Base-by-base conservation (phyloP, 2,797 vertebrate genomes). In the Periparus ater region DNA sequence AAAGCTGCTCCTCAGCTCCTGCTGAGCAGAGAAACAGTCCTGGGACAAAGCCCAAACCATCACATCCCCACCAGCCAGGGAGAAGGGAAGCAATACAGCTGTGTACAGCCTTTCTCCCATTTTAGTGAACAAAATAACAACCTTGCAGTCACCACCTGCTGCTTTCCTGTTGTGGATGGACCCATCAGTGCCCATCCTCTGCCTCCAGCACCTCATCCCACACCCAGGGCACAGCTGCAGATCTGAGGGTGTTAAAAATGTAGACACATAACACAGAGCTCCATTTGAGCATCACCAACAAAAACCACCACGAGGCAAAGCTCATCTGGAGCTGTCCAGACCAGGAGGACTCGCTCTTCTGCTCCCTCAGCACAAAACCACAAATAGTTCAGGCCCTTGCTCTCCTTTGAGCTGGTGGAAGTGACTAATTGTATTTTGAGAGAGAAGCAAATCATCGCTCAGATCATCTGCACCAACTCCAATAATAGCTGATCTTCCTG, bases 401-500 rank as follows among this genome's bases (percentile, higher is more conserved):
- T 78, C 88, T 90, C 63, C 63, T 57, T 73, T 48, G 47, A 10
- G 13, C 67, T 83, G 50, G 17, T 73, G 74, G 75, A 89, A 89
- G 71, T 63, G 85, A 89, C 71, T 93, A 93, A 88, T 76, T 76
- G 70, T 50, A 57, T 47, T 87, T 93, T 51, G 74, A 83, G 83
- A 87, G 72, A 80, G 84, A 57, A 88, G 91, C 80, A 91, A 81
- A 88, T 93, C 71, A 45, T 83, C 23, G 14, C 65, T 57, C 54
- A 6, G 54, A 89, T 94, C 84, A 84, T 84, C 83, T 58, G 58
- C 76, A 81, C 62, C 48, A 23, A 29, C 70, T 93, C 94, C 88
- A 91, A 70, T 84, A 91, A 87, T 67, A 93, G 89, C 93, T 53
- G 85, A 85, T 91, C 74, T 78, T 50, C 79, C 80, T 30, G 50